These are phyloP conservation scores for Eupithecia vulgata DNA, from an alignment of 2,888 invertebrate species.

Conservation along the genomic window DNA sequence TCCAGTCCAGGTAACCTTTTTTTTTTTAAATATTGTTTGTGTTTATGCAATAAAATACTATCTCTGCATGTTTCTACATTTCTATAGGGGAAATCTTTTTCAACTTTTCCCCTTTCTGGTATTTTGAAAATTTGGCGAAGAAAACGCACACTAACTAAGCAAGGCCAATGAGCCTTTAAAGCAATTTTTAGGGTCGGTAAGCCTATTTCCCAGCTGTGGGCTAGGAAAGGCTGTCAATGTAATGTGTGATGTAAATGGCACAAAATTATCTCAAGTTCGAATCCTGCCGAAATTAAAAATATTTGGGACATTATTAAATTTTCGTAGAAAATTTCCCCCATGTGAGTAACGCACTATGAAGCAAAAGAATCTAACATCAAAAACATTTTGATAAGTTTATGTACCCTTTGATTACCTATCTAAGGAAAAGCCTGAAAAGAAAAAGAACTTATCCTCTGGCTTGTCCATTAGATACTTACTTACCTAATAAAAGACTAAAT, in stretches of 20 bases:
- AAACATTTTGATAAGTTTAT: background rate
- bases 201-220: background rate
- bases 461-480: no score
- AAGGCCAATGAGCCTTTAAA: no score
- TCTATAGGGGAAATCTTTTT: background rate
- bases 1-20: no score
- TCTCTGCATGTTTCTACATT: background rate
- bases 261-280: no score
- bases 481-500: slow-evolving; percentile 39
- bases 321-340: no score
- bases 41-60: background rate
- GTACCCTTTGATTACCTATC: background rate
- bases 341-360: no score
- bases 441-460: background rate
- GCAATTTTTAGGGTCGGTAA: background rate
- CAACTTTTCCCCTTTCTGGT: background rate
- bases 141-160: background rate
- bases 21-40: no score
- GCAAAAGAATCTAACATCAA: no score
- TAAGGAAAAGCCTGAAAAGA: background rate
- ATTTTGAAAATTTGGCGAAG: background rate
- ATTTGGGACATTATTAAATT: no score
- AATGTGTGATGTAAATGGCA: background rate
- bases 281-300: no score
- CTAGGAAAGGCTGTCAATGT: background rate